Conservation (phyloP, 2,797 vertebrate species). For the Myotis daubentonii region DNA sequence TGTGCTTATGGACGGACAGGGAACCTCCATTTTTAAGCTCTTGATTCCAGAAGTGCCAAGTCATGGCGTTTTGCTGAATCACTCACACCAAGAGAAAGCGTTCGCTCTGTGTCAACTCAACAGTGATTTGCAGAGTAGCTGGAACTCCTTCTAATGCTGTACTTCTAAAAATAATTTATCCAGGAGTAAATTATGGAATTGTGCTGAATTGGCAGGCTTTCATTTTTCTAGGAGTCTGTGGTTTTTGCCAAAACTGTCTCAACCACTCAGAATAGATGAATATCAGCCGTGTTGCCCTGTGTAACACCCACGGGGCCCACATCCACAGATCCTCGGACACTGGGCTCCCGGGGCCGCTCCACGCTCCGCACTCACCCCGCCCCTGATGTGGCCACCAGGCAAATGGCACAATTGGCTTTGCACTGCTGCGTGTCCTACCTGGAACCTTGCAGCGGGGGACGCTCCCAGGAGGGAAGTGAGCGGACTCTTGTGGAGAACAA, state of each 20-base stretch:
- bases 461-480: not conserved
- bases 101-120: no score
- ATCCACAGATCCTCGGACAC: not conserved
- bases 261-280: not conserved
- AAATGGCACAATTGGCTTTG: accelerated
- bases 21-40: not conserved
- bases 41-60: not conserved
- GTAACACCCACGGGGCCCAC: accelerated
- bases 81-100: not conserved
- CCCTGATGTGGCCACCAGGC: not conserved
- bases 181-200: not conserved
- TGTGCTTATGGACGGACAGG: accelerated
- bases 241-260: not conserved
- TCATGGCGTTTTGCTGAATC: not conserved
- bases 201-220: not conserved
- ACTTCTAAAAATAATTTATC: not conserved
- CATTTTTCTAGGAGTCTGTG: not conserved
- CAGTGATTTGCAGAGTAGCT: not conserved
- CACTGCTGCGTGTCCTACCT: not conserved
- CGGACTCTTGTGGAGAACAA: accelerated
- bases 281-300: accelerated
- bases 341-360: accelerated
- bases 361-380: not conserved
- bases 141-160: not conserved
- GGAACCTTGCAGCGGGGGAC: accelerated